Conservation (phyloP, 2,113 vertebrate genomes). For the Menura novaehollandiae region DNA sequence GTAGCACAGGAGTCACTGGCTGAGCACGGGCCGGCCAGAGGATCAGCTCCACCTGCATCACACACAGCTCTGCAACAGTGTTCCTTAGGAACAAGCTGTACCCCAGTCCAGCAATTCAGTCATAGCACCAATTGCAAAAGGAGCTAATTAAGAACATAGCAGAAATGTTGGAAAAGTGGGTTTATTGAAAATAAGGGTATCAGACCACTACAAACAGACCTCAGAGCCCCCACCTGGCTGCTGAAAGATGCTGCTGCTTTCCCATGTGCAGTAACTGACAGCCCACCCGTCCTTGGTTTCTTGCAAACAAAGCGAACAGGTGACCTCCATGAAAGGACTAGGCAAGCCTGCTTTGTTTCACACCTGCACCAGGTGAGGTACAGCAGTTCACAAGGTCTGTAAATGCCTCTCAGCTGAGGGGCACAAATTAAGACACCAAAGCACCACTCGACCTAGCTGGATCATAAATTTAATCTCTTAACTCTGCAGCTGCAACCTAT, state of each 20-base stretch:
- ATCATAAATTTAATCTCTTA: background rate
- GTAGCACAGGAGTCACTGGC: too few relatives aligned
- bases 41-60: background rate
- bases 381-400: background rate
- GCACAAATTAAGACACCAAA: slow-evolving; percentile 13
- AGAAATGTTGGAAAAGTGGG: background rate
- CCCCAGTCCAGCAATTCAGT: background rate
- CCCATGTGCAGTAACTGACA: background rate
- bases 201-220: background rate
- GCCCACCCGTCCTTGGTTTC: background rate
- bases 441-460: background rate
- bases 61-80: background rate
- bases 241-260: background rate
- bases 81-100: background rate
- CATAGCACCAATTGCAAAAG: background rate
- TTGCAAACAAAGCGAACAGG: background rate
- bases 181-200: background rate
- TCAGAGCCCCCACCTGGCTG: background rate
- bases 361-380: background rate
- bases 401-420: background rate
- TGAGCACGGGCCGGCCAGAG: background rate
- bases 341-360: background rate
- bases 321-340: background rate
- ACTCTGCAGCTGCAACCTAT: background rate
- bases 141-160: background rate